These are phyloP conservation scores for Chironomus tentans DNA, from an alignment of 2,888 invertebrate genomes.

Conservation along the genomic window DNA sequence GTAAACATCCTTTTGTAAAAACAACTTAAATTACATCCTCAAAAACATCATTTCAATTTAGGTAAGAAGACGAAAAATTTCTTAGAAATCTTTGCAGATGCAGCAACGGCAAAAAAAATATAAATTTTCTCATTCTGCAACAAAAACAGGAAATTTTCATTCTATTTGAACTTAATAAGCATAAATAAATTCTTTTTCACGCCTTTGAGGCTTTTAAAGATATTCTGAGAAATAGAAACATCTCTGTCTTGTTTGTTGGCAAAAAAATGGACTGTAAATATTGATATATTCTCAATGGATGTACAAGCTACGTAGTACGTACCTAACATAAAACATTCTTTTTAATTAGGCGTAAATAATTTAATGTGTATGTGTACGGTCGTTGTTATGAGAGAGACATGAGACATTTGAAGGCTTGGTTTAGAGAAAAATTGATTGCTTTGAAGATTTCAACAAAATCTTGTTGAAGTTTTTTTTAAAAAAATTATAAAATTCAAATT, in stretches of 20 bases:
- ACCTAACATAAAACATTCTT: not conserved
- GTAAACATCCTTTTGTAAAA: not conserved
- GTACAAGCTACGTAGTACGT: not conserved
- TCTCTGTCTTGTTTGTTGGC: slow-evolving; percentile 3
- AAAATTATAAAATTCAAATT: too few species aligned
- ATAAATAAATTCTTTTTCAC: slow-evolving; percentile 26
- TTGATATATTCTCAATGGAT: not conserved
- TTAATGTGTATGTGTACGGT: not conserved
- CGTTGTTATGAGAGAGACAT: too few species aligned
- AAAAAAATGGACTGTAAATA: not conserved
- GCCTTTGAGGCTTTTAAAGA: not conserved
- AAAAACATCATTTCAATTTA: not conserved
- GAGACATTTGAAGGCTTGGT: too few species aligned
- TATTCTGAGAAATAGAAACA: slow-evolving; percentile 22
- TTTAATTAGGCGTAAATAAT: not conserved
- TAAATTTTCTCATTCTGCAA: not conserved
- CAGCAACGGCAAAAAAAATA: not conserved
- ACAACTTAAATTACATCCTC: not conserved
- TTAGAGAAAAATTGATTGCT: too few species aligned
- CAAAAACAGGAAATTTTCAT: slow-evolving; percentile 18
- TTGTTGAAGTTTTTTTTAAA: too few species aligned
- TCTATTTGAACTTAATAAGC: slow-evolving; percentile 15
- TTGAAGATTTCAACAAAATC: too few species aligned
- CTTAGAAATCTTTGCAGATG: not conserved
- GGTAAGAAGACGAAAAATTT: not conserved